These are phyloP conservation scores for Blastobasis adustella DNA, from an alignment of 2,888 invertebrate genomes.

Conservation along the genomic window DNA sequence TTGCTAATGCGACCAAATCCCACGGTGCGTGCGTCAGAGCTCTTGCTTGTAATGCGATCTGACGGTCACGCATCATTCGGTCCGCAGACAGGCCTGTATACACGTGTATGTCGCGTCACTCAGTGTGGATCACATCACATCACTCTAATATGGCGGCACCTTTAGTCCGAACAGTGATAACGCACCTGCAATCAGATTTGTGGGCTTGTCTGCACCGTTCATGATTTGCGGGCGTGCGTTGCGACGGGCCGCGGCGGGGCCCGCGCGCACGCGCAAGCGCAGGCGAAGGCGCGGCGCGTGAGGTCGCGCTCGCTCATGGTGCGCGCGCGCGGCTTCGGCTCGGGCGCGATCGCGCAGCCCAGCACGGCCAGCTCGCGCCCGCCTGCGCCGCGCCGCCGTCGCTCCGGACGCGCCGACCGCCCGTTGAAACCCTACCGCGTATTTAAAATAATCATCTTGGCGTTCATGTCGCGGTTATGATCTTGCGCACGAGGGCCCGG, in stretches of 20 bases:
- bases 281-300: slow-evolving; percentile 48
- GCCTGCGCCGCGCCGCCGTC: slow-evolving; percentile 38
- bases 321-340: slow-evolving; percentile 71
- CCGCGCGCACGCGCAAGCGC: slow-evolving; percentile 26
- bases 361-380: slow-evolving; percentile 63
- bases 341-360: slow-evolving; percentile 73
- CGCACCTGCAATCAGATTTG: too few relatives aligned
- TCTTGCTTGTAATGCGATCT: too few relatives aligned
- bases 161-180: too few relatives aligned
- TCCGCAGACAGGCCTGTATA: too few relatives aligned
- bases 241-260: not conserved
- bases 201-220: too few relatives aligned
- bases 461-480: not conserved
- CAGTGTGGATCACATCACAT: too few relatives aligned
- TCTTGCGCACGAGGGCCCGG: not conserved
- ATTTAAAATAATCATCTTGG: too few relatives aligned
- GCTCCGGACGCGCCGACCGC: slow-evolving; percentile 12
- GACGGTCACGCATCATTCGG: too few relatives aligned
- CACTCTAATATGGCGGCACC: too few relatives aligned
- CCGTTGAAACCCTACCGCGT: not conserved
- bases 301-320: slow-evolving; percentile 76
- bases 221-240: not conserved
- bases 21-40: too few relatives aligned
- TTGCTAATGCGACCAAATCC: too few relatives aligned
- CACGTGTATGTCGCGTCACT: too few relatives aligned